A percentile compares a stretch with the other conserved stretches of the same genome.
These are phyloP conservation scores for Deilephila porcellus DNA, from an alignment of 2,888 invertebrate species.

Conservation along the genomic window DNA sequence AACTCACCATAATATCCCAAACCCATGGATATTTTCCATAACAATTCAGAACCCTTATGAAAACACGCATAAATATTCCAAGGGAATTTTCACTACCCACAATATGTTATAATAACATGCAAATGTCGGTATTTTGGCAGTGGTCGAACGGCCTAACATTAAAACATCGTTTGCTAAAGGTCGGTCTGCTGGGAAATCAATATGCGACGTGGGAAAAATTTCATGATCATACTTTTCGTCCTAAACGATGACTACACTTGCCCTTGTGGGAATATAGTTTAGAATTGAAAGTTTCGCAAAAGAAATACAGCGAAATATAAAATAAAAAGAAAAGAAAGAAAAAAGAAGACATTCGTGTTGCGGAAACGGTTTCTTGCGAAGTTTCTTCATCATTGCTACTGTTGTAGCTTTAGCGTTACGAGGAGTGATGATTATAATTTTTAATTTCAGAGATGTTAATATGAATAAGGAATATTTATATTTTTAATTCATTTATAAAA, in stretches of 20 bases:
- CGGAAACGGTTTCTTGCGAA: too few species aligned
- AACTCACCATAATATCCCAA: too few species aligned
- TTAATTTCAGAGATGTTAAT: too few species aligned
- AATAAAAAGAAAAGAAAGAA: neutral
- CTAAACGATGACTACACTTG: neutral
- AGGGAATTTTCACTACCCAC: slow-evolving; percentile 20
- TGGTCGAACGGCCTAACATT: slow-evolving; percentile 33
- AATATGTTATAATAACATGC: slow-evolving; percentile 27
- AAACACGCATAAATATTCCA: slow-evolving; percentile 20
- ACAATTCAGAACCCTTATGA: slow-evolving; percentile 7
- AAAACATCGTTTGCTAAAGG: slow-evolving; percentile 38
- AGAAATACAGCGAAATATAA: neutral
- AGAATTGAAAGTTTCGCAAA: too few species aligned
- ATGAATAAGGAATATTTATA: too few species aligned
- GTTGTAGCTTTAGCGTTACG: too few species aligned
- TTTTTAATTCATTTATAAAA: too few species aligned
- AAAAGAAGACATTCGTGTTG: too few species aligned
- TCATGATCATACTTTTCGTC: slow-evolving; percentile 26
- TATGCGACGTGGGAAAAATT: slow-evolving; percentile 31
- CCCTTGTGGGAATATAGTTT: neutral
- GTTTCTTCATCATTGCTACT: too few species aligned
- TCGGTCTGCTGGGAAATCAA: slow-evolving; percentile 41
- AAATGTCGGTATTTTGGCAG: slow-evolving; percentile 29
- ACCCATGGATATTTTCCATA: slow-evolving; percentile 1
- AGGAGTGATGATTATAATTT: too few species aligned